Conservation (phyloP, 2,888 invertebrate species). For the Ryuthela nishihirai region DNA sequence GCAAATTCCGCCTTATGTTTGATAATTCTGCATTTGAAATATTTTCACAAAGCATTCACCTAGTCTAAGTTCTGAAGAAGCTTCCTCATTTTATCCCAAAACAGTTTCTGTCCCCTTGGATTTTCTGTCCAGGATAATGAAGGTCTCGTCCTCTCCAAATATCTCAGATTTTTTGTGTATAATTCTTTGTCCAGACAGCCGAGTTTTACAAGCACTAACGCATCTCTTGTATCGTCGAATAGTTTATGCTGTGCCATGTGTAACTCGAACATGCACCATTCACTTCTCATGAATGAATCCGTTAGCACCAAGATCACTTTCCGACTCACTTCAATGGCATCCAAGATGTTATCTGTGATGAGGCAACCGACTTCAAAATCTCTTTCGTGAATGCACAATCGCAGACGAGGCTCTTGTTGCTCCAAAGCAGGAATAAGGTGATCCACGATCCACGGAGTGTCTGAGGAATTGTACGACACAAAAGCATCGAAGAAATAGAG, state of each 20-base stretch:
- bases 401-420: conserved; percentile 53
- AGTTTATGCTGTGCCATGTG: conserved; percentile 60
- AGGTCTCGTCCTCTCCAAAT: conserved; percentile 65
- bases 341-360: conserved; percentile 66
- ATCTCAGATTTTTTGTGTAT: conserved; percentile 62
- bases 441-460: conserved; percentile 62
- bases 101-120: conserved; percentile 43
- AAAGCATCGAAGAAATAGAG: conserved; percentile 62
- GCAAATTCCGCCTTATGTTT: too few species aligned
- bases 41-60: too few species aligned
- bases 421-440: conserved; percentile 63
- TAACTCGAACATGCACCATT: conserved; percentile 72
- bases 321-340: conserved; percentile 64
- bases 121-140: conserved; percentile 61
- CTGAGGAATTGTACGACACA: conserved; percentile 64
- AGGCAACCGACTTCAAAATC: conserved; percentile 68
- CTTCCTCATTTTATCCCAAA: conserved; percentile 46
- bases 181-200: conserved; percentile 62
- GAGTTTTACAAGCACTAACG: conserved; percentile 61
- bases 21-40: too few species aligned
- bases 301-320: conserved; percentile 64
- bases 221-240: conserved; percentile 56
- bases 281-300: conserved; percentile 61
- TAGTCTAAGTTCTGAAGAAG: too few species aligned
- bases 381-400: conserved; percentile 65